Percentiles rank a stretch among this genome's conserved stretches.
Evolutionary conservation across 2,888 invertebrate genomes (phyloP).

Genomic region (Plusia festucae): DNA sequence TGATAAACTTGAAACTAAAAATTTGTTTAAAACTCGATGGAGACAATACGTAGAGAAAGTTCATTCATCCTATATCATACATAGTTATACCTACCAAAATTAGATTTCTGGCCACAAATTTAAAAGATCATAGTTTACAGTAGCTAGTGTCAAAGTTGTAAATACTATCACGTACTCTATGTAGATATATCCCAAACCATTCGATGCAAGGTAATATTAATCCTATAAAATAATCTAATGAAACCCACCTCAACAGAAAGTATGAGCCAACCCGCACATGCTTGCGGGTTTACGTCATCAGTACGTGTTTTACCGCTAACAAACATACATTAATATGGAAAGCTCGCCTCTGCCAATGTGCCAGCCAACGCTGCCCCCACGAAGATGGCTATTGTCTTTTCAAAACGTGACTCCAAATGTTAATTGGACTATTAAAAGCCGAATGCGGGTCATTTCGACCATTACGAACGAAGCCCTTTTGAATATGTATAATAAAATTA

Average conservation of each 20-base stretch:
- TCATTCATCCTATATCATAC: too few relatives aligned
- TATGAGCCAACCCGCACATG: conserved; percentile 77
- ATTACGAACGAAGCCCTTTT: conserved; percentile 86
- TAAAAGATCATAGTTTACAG: too few relatives aligned
- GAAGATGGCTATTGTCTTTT: conserved; percentile 89
- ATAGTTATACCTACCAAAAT: too few relatives aligned
- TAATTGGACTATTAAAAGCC: conserved; percentile 89
- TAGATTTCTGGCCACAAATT: too few relatives aligned
- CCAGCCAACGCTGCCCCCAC: conserved; percentile 87
- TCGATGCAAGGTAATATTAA: conserved; percentile 47
- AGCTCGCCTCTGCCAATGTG: conserved; percentile 86
- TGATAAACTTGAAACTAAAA: too few relatives aligned
- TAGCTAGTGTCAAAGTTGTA: too few relatives aligned
- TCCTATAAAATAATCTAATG: conserved; percentile 59
- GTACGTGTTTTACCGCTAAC: conserved; percentile 89
- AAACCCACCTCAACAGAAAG: conserved; percentile 70
- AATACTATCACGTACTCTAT: too few relatives aligned
- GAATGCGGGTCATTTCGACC: conserved; percentile 89
- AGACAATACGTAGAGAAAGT: too few relatives aligned
- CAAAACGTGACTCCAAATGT: conserved; percentile 88
- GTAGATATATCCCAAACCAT: neutral
- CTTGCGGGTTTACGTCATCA: conserved; percentile 82
- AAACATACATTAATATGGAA: conserved; percentile 89
- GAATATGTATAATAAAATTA: conserved; percentile 89
- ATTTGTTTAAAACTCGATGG: too few relatives aligned